Base-by-base conservation (phyloP, 92 coral and sea anemone species). In the Parazoanthus darwini region DNA sequence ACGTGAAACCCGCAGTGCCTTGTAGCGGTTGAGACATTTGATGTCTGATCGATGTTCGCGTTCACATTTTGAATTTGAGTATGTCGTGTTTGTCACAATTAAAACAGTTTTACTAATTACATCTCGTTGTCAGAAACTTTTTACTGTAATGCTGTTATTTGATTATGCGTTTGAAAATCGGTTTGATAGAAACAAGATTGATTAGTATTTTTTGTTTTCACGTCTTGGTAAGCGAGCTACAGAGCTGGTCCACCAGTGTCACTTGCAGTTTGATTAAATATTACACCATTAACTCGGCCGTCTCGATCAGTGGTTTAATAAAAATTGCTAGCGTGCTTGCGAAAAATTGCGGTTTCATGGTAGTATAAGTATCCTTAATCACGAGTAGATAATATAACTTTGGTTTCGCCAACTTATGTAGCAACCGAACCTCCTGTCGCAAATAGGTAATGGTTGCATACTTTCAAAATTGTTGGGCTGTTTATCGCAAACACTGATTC, bases 391-490 rank as follows among this genome's bases (percentile, higher is more conserved):
- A 48, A 72, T 46, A 43, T 84, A 51, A 72, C 54, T 84, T 66
- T n/a, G 44, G 26, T 84, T 84, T 44, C 29, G 38, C 79, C 79
- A 20, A 58, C 22, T 56, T 73, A 29, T 84, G 33, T 84, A 70
- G 87, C 78, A 84, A 73, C 66, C 18, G 18, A 84, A 26, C 38
- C 2, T 25, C 18, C 68, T 8, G 37, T 38, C 78, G n/a, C 79
- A 33, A 66, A 29, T 25, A 67, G 0, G 26, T 68, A 84, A 84
- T 84, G 43, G 87, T 23, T 44, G 79, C 79, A 84, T 70, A 84
- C 87, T 84, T 84, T 84, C 35, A 51, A 44, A 44, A 48, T 70
- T 48, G 79, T 84, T 84, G 36, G 77, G 63, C 7, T 84, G 79
- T 70, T 84, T 43, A 84, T 29, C 78, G 67, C 87, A 84, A 46